Evolutionary conservation across 2,888 invertebrate species (phyloP).

Genomic region (Melinopterus prodromus): DNA sequence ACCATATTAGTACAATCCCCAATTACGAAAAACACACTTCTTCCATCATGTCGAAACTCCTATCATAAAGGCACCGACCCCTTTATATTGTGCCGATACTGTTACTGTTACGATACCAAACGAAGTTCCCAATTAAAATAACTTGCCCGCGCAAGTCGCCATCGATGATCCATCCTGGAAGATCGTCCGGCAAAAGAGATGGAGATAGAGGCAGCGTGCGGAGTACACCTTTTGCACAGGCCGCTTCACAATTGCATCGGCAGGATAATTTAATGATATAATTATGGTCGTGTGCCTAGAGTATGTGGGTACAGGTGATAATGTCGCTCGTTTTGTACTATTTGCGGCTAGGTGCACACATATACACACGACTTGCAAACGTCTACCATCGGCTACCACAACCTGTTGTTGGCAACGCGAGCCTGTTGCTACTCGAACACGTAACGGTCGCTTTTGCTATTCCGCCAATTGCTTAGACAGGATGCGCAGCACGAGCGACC

Average conservation of each 20-base stretch:
- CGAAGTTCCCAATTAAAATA: slow-evolving; percentile 22
- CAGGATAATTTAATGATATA: slow-evolving; percentile 46
- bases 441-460: slow-evolving; percentile 20
- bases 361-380: slow-evolving; percentile 6
- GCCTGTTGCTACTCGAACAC: slow-evolving; percentile 7
- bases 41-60: neutral
- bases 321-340: slow-evolving; percentile 28
- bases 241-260: slow-evolving; percentile 34
- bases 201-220: neutral
- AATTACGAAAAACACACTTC: slow-evolving; percentile 4
- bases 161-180: neutral
- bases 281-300: slow-evolving; percentile 47
- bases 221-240: slow-evolving; percentile 32
- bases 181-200: neutral
- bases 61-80: neutral
- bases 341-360: slow-evolving; percentile 23
- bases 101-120: too few relatives aligned
- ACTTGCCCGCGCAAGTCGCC: neutral
- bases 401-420: slow-evolving; percentile 13
- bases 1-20: neutral
- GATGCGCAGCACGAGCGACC: neutral
- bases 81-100: neutral
- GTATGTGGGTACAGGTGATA: slow-evolving; percentile 51
- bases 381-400: slow-evolving; percentile 4
- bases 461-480: neutral